Evolutionary conservation across 1,140 invertebrate genomes (phyloP).

Genomic region (Aradophagus sp.): DNA sequence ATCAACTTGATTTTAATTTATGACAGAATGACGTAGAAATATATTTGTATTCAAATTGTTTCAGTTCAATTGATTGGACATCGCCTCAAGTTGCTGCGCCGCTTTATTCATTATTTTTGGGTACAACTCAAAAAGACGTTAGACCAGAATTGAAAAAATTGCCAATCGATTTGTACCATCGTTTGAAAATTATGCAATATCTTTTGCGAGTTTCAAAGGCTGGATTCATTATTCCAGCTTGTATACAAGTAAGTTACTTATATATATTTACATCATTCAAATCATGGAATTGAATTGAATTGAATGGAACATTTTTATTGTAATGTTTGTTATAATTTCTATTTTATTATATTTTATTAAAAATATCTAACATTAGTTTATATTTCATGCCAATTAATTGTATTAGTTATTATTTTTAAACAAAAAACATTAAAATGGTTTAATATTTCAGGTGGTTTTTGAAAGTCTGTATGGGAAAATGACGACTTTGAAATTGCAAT

Average conservation of each 20-base stretch:
- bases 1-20: not conserved
- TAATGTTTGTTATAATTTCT: no score
- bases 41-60: no score
- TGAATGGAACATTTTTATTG: no score
- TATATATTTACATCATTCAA: no score
- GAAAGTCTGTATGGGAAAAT: slow-evolving; percentile 86
- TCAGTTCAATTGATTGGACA: slow-evolving; percentile 85
- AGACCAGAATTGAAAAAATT: slow-evolving; percentile 80
- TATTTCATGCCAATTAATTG: no score
- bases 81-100: slow-evolving; percentile 80
- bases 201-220: slow-evolving; percentile 85
- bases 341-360: no score
- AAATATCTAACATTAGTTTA: no score
- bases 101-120: slow-evolving; percentile 86
- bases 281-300: not conserved
- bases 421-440: slow-evolving; percentile 3
- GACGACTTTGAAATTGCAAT: slow-evolving; percentile 89
- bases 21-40: no score
- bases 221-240: slow-evolving; percentile 86
- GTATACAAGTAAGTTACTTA: slow-evolving; percentile 84
- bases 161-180: slow-evolving; percentile 86
- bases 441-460: slow-evolving; percentile 83
- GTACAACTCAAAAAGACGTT: slow-evolving; percentile 76
- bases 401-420: not conserved
- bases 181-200: slow-evolving; percentile 89